phyloP scores from a whole-genome alignment of 2,797 vertebrate genomes.

The Anguilla megastoma region DNA sequence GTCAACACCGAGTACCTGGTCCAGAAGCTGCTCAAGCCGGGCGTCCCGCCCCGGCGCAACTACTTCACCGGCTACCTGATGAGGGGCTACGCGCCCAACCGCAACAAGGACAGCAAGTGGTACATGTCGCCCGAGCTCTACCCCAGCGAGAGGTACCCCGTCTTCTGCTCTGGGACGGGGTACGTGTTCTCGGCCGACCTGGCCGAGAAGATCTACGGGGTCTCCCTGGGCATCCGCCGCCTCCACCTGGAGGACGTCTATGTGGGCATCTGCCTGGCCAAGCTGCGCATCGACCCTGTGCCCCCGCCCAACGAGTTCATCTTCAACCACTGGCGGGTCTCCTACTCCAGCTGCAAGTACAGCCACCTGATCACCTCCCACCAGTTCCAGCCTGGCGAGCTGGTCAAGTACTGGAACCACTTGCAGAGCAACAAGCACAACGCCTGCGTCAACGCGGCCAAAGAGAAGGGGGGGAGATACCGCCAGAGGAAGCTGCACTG shows the following conservation, averaged over 20 bases:
- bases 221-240: constrained; percentile 79
- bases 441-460: constrained; percentile 80
- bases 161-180: constrained; percentile 98
- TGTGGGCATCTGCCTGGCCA: constrained; percentile 90
- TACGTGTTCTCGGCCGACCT: constrained; percentile 95
- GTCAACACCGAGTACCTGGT: constrained; percentile 95
- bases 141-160: constrained; percentile 86
- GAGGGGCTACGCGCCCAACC: constrained; percentile 86
- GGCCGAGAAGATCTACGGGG: constrained; percentile 84
- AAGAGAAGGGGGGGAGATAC: constrained; percentile 74
- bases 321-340: constrained; percentile 97
- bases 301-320: constrained; percentile 90
- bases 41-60: constrained; percentile 76
- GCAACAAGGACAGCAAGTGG: constrained; percentile 95
- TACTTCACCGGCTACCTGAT: constrained; percentile 96
- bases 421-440: constrained; percentile 93
- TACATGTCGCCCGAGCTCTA: constrained; percentile 93
- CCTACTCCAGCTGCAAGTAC: constrained; percentile 97
- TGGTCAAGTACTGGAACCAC: constrained; percentile 95
- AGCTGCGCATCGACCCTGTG: constrained; percentile 84
- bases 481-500: constrained; percentile 87
- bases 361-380: constrained; percentile 97
- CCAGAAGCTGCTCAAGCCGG: constrained; percentile 86
- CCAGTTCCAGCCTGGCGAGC: constrained; percentile 90
- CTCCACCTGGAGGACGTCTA: constrained; percentile 96